These are phyloP conservation scores for Xanthorhoe spadicearia DNA, from an alignment of 2,888 invertebrate genomes.

Conservation along the genomic window DNA sequence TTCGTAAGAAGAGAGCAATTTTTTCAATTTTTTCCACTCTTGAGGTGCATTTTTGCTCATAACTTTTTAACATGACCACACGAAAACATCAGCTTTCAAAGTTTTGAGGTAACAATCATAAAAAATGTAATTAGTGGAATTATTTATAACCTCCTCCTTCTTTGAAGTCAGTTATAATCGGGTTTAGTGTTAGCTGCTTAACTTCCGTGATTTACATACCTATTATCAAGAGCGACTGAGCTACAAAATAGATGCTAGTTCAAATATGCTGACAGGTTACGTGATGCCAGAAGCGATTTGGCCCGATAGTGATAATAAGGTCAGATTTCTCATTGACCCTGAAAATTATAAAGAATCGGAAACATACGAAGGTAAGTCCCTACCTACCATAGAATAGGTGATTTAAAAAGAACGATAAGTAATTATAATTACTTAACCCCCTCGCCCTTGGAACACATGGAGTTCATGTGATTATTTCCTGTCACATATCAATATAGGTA, in stretches of 20 bases:
- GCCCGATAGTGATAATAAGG: slow-evolving; percentile 13
- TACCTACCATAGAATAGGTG: background rate
- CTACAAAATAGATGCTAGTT: background rate
- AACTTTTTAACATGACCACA: too few relatives aligned
- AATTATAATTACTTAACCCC: slow-evolving; percentile 19
- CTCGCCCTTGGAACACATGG: slow-evolving; percentile 6
- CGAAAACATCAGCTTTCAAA: too few relatives aligned
- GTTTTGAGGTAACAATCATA: too few relatives aligned
- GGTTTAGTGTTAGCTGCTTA: too few relatives aligned
- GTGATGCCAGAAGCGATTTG: slow-evolving; percentile 10
- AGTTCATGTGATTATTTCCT: slow-evolving; percentile 5
- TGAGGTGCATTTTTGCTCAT: too few relatives aligned
- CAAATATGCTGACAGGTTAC: background rate
- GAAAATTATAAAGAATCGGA: slow-evolving; percentile 18
- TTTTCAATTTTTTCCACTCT: too few relatives aligned
- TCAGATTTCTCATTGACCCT: slow-evolving; percentile 17
- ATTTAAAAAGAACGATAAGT: slow-evolving; percentile 2
- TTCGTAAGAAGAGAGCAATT: too few relatives aligned
- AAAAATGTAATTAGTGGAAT: too few relatives aligned
- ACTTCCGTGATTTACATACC: background rate
- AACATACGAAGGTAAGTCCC: background rate
- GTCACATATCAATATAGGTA: slow-evolving; percentile 9
- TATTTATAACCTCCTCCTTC: too few relatives aligned
- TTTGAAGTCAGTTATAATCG: too few relatives aligned
- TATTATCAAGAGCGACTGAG: background rate